A percentile compares a stretch with the other conserved stretches of the same genome.
Conservation (phyloP, 2,797 vertebrate genomes). For the Pygocentrus nattereri region DNA sequence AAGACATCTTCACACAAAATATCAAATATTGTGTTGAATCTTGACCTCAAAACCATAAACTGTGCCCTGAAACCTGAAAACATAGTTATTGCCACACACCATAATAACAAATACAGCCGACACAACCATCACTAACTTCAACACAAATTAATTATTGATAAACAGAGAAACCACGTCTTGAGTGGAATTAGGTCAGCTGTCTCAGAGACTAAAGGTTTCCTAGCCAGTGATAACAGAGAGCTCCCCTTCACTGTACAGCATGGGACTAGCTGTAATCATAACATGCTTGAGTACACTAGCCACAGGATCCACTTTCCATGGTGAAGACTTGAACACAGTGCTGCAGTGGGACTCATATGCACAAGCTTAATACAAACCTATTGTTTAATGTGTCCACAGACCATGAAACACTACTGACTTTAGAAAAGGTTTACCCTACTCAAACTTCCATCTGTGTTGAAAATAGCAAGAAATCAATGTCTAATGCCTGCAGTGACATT, state of each 20-base stretch:
- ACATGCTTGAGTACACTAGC: slow-evolving; percentile 18
- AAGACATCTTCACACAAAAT: too few relatives aligned
- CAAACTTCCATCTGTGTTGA: background rate
- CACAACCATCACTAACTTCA: slow-evolving; percentile 20
- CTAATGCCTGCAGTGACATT: slow-evolving; percentile 12
- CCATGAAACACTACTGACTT: background rate
- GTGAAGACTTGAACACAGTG: background rate
- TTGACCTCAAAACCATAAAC: too few relatives aligned
- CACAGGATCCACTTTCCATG: background rate
- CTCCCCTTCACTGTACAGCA: background rate
- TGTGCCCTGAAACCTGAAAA: background rate
- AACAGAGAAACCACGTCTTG: slow-evolving; percentile 24
- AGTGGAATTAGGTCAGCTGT: slow-evolving; percentile 54
- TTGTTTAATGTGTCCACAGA: background rate
- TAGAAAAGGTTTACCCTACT: background rate
- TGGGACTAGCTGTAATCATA: background rate
- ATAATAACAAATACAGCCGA: background rate
- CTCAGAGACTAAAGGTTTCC: slow-evolving; percentile 35
- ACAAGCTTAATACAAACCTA: background rate
- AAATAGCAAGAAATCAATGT: slow-evolving; percentile 16
- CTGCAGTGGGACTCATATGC: background rate
- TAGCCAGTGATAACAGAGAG: slow-evolving; percentile 28
- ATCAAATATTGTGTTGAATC: too few relatives aligned
- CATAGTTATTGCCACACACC: background rate
- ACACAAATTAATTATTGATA: slow-evolving; percentile 53